phyloP scores from a whole-genome alignment of 1,140 invertebrate species.

The Heliothis virescens region DNA sequence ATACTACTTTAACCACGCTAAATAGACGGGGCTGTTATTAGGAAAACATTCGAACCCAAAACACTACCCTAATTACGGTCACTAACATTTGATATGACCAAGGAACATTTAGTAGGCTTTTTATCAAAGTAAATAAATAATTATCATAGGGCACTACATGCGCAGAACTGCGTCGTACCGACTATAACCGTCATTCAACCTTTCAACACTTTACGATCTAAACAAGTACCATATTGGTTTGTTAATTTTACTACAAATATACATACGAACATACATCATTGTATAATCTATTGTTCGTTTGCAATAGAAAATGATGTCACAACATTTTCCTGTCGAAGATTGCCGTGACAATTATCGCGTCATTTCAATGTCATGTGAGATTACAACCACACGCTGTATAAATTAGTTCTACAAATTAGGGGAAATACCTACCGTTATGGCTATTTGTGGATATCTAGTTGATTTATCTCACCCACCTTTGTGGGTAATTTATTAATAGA shows the following conservation, averaged over 20 bases:
- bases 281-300: constrained; percentile 17
- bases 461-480: background rate
- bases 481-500: too few species aligned
- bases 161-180: too few species aligned
- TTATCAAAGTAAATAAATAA: too few species aligned
- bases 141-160: too few species aligned
- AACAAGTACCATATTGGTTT: background rate
- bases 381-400: background rate
- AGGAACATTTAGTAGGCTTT: too few species aligned
- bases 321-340: constrained; percentile 10
- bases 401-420: constrained; percentile 5
- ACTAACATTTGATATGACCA: too few species aligned
- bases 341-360: constrained; percentile 13
- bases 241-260: constrained; percentile 25
- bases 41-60: too few species aligned
- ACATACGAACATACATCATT: background rate
- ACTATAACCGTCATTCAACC: too few species aligned
- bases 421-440: background rate
- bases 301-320: constrained; percentile 23
- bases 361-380: constrained; percentile 21
- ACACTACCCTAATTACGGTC: too few species aligned
- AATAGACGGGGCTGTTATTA: too few species aligned
- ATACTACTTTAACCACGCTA: too few species aligned
- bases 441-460: background rate
- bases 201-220: background rate